Conservation (phyloP, 2,113 vertebrate species). For the Petrocephalus zakoni region DNA sequence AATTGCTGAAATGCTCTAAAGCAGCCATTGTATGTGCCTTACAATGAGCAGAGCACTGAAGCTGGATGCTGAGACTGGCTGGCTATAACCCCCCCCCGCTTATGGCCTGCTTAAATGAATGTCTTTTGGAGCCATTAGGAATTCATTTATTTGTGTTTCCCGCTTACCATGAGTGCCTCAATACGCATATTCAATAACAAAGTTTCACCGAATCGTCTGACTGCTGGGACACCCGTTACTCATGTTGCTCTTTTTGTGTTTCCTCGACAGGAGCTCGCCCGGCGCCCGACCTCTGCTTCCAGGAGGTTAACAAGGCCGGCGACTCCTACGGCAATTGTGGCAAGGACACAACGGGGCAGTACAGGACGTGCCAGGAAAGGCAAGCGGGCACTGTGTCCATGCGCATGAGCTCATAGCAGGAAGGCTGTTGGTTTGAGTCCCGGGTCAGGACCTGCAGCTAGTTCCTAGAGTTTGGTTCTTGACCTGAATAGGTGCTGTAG, state of each 20-base stretch:
- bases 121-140: neutral
- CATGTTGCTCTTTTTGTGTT: neutral
- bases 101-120: neutral
- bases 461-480: neutral
- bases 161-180: neutral
- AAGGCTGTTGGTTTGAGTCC: neutral
- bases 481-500: neutral
- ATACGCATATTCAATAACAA: neutral
- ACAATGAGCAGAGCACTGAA: neutral
- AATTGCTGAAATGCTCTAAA: neutral
- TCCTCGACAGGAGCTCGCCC: conserved; percentile 65
- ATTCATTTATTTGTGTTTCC: neutral
- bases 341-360: conserved; percentile 75
- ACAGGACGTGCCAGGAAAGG: conserved; percentile 79
- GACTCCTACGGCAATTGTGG: conserved; percentile 92
- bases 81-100: neutral
- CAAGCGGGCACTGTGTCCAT: conserved; percentile 38
- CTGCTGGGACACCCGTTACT: neutral
- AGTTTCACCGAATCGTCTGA: neutral
- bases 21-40: neutral
- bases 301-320: conserved; percentile 81
- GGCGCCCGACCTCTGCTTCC: conserved; percentile 83
- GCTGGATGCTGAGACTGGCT: neutral
- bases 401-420: neutral
- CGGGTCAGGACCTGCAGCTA: neutral